Percentiles rank a stretch among this genome's conserved stretches.
These are phyloP conservation scores for Zygogramma bicolorata DNA, from an alignment of 2,888 invertebrate species.

Conservation along the genomic window DNA sequence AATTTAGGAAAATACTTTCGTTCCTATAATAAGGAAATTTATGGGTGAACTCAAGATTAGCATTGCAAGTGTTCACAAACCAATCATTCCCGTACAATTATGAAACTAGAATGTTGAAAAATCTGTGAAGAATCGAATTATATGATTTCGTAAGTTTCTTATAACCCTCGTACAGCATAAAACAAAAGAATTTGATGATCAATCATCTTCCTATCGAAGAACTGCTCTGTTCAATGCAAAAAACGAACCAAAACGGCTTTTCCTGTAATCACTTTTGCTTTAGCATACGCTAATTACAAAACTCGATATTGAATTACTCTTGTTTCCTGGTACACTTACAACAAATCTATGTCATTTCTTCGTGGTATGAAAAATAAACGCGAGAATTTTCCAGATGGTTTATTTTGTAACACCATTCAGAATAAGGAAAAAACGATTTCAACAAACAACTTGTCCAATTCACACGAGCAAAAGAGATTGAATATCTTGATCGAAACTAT, in stretches of 20 bases:
- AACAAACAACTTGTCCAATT: slow-evolving; percentile 29
- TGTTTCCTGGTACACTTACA: slow-evolving; percentile 31
- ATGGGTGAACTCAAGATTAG: too few relatives aligned
- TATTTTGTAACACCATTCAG: slow-evolving; percentile 41
- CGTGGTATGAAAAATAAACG: slow-evolving; percentile 35
- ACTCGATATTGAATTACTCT: slow-evolving; percentile 6
- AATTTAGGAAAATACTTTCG: too few relatives aligned
- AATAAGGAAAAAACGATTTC: slow-evolving; percentile 23
- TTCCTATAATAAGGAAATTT: too few relatives aligned
- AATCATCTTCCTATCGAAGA: too few relatives aligned
- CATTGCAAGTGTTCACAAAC: too few relatives aligned
- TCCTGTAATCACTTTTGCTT: slow-evolving; percentile 17
- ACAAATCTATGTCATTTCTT: slow-evolving; percentile 39
- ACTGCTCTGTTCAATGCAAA: neutral
- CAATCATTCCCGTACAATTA: too few relatives aligned
- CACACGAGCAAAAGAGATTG: slow-evolving; percentile 32
- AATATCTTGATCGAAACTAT: slow-evolving; percentile 28
- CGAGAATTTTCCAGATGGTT: slow-evolving; percentile 45
- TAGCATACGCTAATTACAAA: slow-evolving; percentile 7
- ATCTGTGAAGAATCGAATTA: too few relatives aligned
- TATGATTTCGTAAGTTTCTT: too few relatives aligned
- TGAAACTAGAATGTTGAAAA: too few relatives aligned
- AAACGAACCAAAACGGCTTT: neutral
- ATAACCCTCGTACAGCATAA: too few relatives aligned
- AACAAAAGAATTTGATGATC: too few relatives aligned